Conservation (phyloP, 2,113 vertebrate genomes). For the Amazona guildingii region DNA sequence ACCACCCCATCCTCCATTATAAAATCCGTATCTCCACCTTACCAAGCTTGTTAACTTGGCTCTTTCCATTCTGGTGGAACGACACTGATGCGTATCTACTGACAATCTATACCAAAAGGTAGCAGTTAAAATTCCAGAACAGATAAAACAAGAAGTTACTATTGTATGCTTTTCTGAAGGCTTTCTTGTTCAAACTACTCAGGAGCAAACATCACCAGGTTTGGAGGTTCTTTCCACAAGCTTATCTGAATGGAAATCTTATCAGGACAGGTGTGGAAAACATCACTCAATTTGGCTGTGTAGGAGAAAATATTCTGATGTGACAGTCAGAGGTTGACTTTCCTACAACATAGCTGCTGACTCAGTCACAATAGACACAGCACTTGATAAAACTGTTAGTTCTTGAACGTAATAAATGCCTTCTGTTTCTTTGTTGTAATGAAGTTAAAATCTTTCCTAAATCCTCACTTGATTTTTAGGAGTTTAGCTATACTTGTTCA, state of each 20-base stretch:
- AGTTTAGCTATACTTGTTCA: neutral
- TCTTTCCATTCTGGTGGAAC: neutral
- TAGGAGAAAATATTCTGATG: neutral
- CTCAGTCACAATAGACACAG: neutral
- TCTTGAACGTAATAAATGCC: neutral
- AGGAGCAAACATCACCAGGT: neutral
- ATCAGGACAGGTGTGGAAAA: neutral
- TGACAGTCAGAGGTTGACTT: neutral
- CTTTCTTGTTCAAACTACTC: neutral
- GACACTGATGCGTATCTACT: neutral
- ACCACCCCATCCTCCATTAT: neutral
- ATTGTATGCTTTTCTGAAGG: neutral
- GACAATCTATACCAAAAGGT: neutral
- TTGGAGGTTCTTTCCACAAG: neutral
- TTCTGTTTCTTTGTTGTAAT: neutral
- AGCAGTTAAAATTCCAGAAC: neutral
- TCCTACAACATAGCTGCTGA: neutral
- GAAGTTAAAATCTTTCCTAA: neutral
- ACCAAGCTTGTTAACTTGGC: neutral
- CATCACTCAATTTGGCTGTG: neutral
- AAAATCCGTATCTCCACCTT: neutral
- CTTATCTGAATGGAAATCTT: neutral
- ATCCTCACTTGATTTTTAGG: neutral
- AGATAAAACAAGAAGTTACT: neutral
- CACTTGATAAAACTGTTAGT: neutral